These are phyloP conservation scores for Cheilosia vulpina DNA, from an alignment of 2,888 invertebrate species.

Conservation along the genomic window DNA sequence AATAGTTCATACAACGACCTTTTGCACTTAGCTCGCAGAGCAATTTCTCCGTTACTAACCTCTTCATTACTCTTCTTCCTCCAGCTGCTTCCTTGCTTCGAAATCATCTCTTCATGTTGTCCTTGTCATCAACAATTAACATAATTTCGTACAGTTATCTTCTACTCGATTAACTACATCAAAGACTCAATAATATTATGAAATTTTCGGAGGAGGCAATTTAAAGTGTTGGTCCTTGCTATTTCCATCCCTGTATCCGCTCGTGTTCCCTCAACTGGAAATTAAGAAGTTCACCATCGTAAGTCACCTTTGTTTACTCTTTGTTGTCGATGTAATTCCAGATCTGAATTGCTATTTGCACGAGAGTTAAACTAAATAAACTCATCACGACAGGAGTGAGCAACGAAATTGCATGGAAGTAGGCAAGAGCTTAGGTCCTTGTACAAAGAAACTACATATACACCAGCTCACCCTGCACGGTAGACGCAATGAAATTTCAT, in stretches of 20 bases:
- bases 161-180: constrained; percentile 76
- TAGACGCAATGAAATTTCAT: constrained; percentile 58
- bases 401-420: not conserved
- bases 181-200: constrained; percentile 53
- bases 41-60: constrained; percentile 52
- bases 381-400: constrained; percentile 38
- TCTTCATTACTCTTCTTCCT: constrained; percentile 13
- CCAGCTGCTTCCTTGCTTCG: constrained; percentile 10
- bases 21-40: constrained; percentile 33
- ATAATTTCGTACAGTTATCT: constrained; percentile 70
- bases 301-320: constrained; percentile 32
- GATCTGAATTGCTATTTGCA: constrained; percentile 57
- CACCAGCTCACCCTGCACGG: not conserved
- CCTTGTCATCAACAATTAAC: constrained; percentile 66
- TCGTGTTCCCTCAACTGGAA: constrained; percentile 57
- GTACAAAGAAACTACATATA: constrained; percentile 20
- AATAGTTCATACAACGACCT: constrained; percentile 48
- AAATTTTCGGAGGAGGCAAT: constrained; percentile 45
- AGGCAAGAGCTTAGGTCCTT: constrained; percentile 32
- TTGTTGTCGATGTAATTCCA: constrained; percentile 47
- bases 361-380: constrained; percentile 60
- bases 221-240: constrained; percentile 25
- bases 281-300: constrained; percentile 54
- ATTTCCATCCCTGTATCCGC: not conserved
- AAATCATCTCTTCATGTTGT: constrained; percentile 50